Conservation (phyloP, 2,797 vertebrate genomes). For the Peromyscus eremicus region DNA sequence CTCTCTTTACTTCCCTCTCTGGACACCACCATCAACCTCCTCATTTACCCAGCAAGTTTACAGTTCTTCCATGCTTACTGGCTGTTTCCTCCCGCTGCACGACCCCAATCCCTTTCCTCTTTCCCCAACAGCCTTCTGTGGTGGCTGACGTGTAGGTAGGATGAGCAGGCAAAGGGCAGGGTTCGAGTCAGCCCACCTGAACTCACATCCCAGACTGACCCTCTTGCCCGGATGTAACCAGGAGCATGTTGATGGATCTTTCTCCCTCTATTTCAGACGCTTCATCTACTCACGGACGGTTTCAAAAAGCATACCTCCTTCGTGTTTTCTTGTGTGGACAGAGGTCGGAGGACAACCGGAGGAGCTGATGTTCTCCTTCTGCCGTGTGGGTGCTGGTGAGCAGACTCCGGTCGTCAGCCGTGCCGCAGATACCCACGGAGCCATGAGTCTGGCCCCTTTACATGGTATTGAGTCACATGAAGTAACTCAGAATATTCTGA, state of each 20-base stretch:
- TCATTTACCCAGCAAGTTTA: background rate
- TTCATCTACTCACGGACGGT: background rate
- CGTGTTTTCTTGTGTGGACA: background rate
- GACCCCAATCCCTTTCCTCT: background rate
- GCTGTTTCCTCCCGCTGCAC: background rate
- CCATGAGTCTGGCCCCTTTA: background rate
- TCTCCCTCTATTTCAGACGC: constrained; percentile 1
- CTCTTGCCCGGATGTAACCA: background rate
- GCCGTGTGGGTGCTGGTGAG: fast-evolving
- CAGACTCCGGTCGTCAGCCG: background rate
- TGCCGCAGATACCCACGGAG: background rate
- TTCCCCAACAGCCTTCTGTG: background rate
- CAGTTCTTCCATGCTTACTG: background rate
- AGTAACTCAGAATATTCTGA: background rate
- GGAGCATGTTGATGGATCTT: background rate
- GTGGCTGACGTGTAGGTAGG: background rate
- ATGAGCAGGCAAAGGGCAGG: fast-evolving
- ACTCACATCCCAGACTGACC: background rate
- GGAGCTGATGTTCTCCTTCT: background rate
- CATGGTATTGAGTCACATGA: background rate
- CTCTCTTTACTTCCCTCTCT: background rate
- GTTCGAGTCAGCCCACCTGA: too few species aligned
- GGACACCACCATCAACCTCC: background rate
- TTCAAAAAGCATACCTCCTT: constrained; percentile 49
- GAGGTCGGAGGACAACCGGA: background rate